Base-by-base conservation (phyloP, 2,888 invertebrate species). In the Serripes groenlandicus region DNA sequence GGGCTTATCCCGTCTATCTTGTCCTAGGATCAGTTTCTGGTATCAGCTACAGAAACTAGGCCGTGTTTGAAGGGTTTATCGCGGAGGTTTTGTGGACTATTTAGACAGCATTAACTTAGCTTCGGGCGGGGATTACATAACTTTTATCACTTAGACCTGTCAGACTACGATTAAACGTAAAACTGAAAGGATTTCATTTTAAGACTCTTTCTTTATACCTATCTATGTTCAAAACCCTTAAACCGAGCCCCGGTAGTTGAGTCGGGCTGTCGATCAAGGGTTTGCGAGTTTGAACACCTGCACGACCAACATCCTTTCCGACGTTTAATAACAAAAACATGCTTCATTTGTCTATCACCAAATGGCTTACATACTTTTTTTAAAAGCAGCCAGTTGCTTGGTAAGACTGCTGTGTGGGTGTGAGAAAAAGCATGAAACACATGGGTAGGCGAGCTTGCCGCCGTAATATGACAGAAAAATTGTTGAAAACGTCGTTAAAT, bases 81-180 rank as follows among this genome's bases (percentile, higher is more conserved):
- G 71, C 26, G 11, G 32, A 73, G 84, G 66, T 49, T 78, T 84
- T 78, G 70, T 37, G 62, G 83, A 60, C 83, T 83, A 74, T 76
- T 74, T 54, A 62, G 56, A 56, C 56, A 77, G 83, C 64, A 79
- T 83, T 83, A 83, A 80, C 42, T 78, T 52, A 70, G 84, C 77
- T 78, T 74, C 69, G 85, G 81, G 80, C 68, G 75, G 74, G 85
- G 85, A 86, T 86, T 86, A 86, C 76, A 81, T 70, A 79, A 82
- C 75, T 86, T 83, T 85, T 81, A 75, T 86, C 85, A 86, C 85
- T 86, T 86, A 74, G 34, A 75, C 34, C 76, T 83, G 85, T 86
- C 85, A 86, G 37, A 74, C 73, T 23, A 49, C 70, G 73, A 83
- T 83, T 79, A 75, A 5, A 52, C 21, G 35, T 70, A 70, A 79